Evolutionary conservation across 2,888 invertebrate species (phyloP), one percentile per base, ranked within the genome.

Genomic region (Eledone cirrhosa): DNA sequence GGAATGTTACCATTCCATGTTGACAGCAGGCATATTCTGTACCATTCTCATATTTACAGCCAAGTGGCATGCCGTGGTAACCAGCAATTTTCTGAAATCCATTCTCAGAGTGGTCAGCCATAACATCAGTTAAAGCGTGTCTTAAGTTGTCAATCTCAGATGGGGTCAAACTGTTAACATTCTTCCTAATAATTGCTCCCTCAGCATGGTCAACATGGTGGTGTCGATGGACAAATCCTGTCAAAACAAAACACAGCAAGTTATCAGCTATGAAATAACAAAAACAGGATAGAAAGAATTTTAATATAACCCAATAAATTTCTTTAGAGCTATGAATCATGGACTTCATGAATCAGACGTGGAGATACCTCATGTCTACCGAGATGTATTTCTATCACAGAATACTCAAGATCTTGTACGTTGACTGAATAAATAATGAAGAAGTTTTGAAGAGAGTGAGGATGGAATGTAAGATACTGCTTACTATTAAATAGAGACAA

Each of bases 1-100:
- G 82, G 82, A 83, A 83, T 27, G 80, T 82, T 48, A 82, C 81
- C 82, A 81, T 81, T 16, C 83, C 83, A 31, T 83, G 83, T 33
- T 80, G 77, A 63, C 83, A 83, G 59, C 83, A 83, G 2, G 83
- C 80, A 31, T 79, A 78, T 13, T 77, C 41, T 14, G 80, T 78
- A 27, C 80, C 79, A 33, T 80, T 69, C 24, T 16, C 7, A 31
- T 72, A 72, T 29, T 69, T n/a, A 65, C 83, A 83, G 33, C 63
- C 48, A 16, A 78, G 77, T 14, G 83, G 84, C 24, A 78, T 80
- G 14, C 84, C 84, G 76, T 84, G 84, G 78, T 41, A 80, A 14
- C 78, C 69, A 59, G 77, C 78, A 13, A 80, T 78, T 13, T 27
- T 27, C 48, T 79, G 75, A 47, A 27, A 79, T 3, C 79, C 79